Evolutionary conservation across 2,113 vertebrate genomes (phyloP).

Genomic region (Coreoperca whiteheadi): DNA sequence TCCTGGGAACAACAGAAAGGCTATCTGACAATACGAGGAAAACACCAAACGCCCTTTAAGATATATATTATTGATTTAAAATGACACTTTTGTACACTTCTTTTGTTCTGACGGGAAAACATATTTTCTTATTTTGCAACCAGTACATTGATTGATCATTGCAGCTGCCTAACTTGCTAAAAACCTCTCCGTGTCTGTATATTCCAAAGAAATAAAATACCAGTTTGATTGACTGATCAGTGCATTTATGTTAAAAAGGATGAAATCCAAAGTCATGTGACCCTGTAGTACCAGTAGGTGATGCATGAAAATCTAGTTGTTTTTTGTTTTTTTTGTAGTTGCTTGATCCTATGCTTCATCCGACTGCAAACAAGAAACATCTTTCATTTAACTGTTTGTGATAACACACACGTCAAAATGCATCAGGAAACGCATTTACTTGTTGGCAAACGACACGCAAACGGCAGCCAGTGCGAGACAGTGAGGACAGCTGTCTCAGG

Average conservation of each 20-base stretch:
- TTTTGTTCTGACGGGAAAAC: constrained; percentile 79
- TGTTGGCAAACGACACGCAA: constrained; percentile 12
- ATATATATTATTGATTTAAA: constrained; percentile 83
- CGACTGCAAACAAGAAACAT: not conserved
- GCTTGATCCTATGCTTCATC: constrained; percentile 5
- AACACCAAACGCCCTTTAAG: constrained; percentile 86
- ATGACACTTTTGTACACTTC: constrained; percentile 84
- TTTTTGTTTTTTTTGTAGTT: not conserved
- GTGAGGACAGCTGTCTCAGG: constrained; percentile 13
- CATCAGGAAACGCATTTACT: constrained; percentile 13
- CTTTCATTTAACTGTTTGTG: not conserved
- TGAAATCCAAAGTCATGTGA: constrained; percentile 51
- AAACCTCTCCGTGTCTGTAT: constrained; percentile 28
- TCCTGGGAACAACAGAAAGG: constrained; percentile 82
- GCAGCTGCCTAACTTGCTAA: constrained; percentile 82
- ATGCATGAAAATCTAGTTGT: constrained; percentile 22
- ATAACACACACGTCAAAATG: constrained; percentile 3
- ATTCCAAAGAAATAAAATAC: constrained; percentile 42
- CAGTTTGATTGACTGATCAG: constrained; percentile 51
- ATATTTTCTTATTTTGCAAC: constrained; percentile 71
- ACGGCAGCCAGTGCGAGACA: constrained; percentile 6
- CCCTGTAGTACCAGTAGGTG: constrained; percentile 73
- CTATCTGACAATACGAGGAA: constrained; percentile 85
- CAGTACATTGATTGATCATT: constrained; percentile 76
- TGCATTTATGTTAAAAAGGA: constrained; percentile 57